phyloP scores from a whole-genome alignment of 2,888 invertebrate genomes.

The Chloromyia formosa region DNA sequence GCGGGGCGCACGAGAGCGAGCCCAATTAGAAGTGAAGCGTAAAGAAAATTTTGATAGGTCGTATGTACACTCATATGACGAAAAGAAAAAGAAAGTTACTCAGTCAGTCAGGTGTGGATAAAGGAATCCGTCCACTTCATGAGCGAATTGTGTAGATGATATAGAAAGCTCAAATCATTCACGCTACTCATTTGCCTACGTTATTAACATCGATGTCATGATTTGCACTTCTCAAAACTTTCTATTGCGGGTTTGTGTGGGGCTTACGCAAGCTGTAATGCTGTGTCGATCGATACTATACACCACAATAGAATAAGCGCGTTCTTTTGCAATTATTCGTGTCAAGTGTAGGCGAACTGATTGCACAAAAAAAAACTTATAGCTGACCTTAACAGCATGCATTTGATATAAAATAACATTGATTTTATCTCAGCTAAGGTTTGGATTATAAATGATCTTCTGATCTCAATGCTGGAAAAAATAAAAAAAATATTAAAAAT shows the following conservation, averaged over 20 bases:
- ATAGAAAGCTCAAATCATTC: slow-evolving; percentile 3
- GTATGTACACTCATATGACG: neutral
- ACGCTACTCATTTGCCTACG: neutral
- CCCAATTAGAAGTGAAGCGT: slow-evolving; percentile 17
- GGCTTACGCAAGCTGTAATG: neutral
- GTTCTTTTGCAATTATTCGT: too few relatives aligned
- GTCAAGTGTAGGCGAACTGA: too few relatives aligned
- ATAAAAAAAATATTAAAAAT: too few relatives aligned
- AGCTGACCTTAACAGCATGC: too few relatives aligned
- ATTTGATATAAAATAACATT: too few relatives aligned
- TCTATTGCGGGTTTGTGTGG: neutral
- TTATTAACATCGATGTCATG: neutral
- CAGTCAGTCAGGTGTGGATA: slow-evolving; percentile 4
- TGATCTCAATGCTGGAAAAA: too few relatives aligned
- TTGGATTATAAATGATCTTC: too few relatives aligned
- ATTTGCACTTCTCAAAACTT: neutral
- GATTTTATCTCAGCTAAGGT: too few relatives aligned
- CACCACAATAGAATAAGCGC: too few relatives aligned
- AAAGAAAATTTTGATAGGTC: slow-evolving; percentile 1
- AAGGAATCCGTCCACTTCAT: neutral
- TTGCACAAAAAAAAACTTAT: too few relatives aligned
- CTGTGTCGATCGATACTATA: too few relatives aligned
- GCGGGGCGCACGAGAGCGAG: neutral
- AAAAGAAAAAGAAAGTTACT: neutral
- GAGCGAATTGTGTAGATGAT: neutral